Conservation (phyloP, 2,113 vertebrate species). For the Garra rufa region DNA sequence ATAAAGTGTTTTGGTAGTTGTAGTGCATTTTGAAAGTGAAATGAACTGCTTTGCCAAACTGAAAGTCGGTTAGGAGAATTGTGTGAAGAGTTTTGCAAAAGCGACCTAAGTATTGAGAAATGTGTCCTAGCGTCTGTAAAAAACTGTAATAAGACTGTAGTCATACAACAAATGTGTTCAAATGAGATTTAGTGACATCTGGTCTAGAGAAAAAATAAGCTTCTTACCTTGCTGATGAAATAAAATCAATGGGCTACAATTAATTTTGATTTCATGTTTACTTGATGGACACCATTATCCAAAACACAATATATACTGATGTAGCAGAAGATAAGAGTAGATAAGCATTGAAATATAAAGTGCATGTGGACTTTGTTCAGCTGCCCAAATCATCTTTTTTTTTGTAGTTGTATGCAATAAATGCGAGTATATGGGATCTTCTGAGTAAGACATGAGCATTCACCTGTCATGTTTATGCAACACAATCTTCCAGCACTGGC, state of each 20-base stretch:
- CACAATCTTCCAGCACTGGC: not conserved
- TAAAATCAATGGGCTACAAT: not conserved
- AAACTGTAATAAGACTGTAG: not conserved
- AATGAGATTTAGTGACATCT: not conserved
- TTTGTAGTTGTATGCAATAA: not conserved
- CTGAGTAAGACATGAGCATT: conserved; percentile 2
- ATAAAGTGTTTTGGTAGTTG: no score
- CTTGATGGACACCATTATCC: no score
- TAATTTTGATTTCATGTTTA: not conserved
- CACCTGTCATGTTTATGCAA: conserved; percentile 9
- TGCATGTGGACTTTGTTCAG: not conserved
- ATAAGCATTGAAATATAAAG: not conserved
- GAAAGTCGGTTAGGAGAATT: no score
- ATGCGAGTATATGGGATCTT: not conserved
- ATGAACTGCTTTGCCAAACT: no score
- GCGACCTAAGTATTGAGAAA: no score
- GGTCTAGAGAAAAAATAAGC: not conserved
- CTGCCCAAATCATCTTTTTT: not conserved
- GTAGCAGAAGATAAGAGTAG: not conserved
- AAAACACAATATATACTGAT: not conserved
- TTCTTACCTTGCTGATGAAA: not conserved
- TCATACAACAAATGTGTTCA: not conserved
- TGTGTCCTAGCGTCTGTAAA: no score
- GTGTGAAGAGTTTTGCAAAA: no score
- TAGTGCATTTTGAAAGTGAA: no score